Percentiles rank a stretch among this genome's conserved stretches.
phyloP scores from a whole-genome alignment of 2,113 vertebrate species.

The Polypterus bichir region DNA sequence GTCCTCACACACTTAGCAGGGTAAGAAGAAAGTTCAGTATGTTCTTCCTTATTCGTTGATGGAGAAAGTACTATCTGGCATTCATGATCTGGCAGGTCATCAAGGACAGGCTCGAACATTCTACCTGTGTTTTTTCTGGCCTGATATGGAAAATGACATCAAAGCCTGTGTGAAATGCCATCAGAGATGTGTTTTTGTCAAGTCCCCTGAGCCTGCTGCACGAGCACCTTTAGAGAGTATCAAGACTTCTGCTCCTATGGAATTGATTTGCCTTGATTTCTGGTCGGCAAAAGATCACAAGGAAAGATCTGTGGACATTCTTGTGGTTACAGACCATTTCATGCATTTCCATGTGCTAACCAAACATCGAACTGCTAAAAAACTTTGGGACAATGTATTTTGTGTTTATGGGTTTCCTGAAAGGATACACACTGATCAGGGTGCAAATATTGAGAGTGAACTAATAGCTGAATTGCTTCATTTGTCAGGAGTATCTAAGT shows the following conservation, averaged over 20 bases:
- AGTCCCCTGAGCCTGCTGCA: slow-evolving; percentile 6
- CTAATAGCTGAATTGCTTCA: slow-evolving; percentile 7
- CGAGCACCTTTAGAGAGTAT: slow-evolving; percentile 10
- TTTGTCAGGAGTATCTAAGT: slow-evolving; percentile 10
- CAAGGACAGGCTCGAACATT: slow-evolving; percentile 5
- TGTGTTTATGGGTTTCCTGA: slow-evolving; percentile 12
- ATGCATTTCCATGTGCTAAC: slow-evolving; percentile 8
- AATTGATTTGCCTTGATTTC: slow-evolving; percentile 14
- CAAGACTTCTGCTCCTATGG: slow-evolving; percentile 9
- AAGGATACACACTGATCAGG: slow-evolving; percentile 10
- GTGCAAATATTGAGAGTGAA: slow-evolving; percentile 11
- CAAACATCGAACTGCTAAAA: slow-evolving; percentile 12
- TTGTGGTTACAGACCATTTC: slow-evolving; percentile 12
- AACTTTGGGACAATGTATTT: slow-evolving; percentile 15
- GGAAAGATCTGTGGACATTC: slow-evolving; percentile 8
- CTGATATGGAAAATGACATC: slow-evolving; percentile 1
- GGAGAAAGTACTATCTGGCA: slow-evolving; percentile 4
- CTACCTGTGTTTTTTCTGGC: slow-evolving; percentile 11
- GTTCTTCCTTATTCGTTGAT: neutral
- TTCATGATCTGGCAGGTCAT: slow-evolving; percentile 9
- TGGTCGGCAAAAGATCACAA: slow-evolving; percentile 5
- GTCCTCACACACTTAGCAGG: too few relatives aligned
- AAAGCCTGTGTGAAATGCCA: slow-evolving; percentile 3
- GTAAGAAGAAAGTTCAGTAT: too few relatives aligned
- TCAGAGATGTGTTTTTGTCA: slow-evolving; percentile 5